Percentiles rank a stretch among this genome's conserved stretches.
Conservation (phyloP, 1,140 invertebrate species). For the Holotrichia oblita region DNA sequence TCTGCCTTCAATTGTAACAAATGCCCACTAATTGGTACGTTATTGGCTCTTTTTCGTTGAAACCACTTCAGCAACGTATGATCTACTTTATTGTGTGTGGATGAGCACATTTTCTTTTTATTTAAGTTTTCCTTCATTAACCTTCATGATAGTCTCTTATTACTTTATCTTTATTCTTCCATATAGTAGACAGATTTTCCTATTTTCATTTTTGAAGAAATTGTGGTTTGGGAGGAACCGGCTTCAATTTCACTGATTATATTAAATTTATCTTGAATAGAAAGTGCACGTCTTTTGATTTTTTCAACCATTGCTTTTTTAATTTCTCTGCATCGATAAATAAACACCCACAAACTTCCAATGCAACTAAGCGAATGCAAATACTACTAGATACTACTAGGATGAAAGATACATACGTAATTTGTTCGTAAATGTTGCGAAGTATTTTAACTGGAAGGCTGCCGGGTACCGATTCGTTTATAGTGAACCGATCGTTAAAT, state of each 20-base stretch:
- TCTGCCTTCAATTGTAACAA: constrained; percentile 5
- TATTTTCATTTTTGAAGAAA: neutral
- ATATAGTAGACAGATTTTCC: neutral
- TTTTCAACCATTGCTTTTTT: neutral
- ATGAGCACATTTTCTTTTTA: neutral
- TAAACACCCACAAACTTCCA: neutral
- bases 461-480: neutral
- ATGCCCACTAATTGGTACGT: neutral
- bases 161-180: constrained; percentile 14
- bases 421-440: neutral
- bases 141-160: neutral
- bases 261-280: neutral
- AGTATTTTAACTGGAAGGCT: neutral
- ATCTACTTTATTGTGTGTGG: neutral
- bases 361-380: neutral
- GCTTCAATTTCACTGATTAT: neutral
- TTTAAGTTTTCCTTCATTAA: neutral
- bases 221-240: neutral
- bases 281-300: neutral
- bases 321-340: neutral
- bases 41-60: neutral
- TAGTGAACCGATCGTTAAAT: neutral
- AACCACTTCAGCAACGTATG: neutral
- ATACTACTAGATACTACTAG: neutral
- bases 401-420: neutral